Conservation (phyloP, 1,140 invertebrate genomes). For the Pogonomyrmex californicus region DNA sequence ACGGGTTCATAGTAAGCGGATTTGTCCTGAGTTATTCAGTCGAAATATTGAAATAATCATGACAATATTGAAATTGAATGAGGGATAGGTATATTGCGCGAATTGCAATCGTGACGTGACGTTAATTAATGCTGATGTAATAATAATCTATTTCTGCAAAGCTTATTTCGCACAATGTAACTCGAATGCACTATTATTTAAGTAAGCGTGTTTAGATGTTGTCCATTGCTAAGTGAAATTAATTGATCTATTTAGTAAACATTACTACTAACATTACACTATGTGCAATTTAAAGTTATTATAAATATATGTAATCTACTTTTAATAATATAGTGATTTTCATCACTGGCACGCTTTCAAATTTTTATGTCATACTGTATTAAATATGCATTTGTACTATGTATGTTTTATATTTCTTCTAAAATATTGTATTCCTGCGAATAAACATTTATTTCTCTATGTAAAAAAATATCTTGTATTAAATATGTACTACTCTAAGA, state of each 20-base stretch:
- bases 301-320: not conserved
- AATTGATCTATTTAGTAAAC: not conserved
- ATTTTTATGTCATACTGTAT: not conserved
- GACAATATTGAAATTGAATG: conserved; percentile 58
- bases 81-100: conserved; percentile 25
- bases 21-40: conserved; percentile 57
- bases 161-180: conserved; percentile 4
- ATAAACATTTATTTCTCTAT: not conserved
- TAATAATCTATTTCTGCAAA: conserved; percentile 45
- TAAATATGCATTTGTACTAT: not conserved
- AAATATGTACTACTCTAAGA: not conserved
- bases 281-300: not conserved
- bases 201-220: conserved; percentile 11
- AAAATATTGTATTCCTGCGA: not conserved
- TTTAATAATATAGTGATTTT: not conserved
- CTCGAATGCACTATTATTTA: conserved; percentile 17
- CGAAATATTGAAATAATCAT: conserved; percentile 55
- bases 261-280: not conserved
- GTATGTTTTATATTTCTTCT: not conserved
- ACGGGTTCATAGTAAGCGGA: conserved; percentile 31
- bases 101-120: conserved; percentile 44
- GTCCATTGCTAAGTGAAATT: not conserved
- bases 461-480: not conserved
- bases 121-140: conserved; percentile 54
- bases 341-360: not conserved